Evolutionary conservation across 2,797 vertebrate genomes (phyloP).

Genomic region (Coranthus polyacanthus): DNA sequence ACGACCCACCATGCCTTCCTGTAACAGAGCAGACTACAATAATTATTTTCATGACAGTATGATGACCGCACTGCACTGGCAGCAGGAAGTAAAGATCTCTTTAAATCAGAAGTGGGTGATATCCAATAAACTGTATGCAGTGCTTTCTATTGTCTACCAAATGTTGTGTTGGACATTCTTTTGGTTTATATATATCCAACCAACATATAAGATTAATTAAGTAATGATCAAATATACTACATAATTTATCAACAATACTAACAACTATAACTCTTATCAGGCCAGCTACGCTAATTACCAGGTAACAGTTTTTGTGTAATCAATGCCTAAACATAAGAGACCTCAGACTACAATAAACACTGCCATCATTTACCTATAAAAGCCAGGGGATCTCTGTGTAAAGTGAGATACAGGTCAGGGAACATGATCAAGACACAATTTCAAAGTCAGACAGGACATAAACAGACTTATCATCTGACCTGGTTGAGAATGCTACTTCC

Average conservation of each 20-base stretch:
- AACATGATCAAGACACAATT: slow-evolving; percentile 44
- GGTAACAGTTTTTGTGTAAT: not conserved
- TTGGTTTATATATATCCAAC: not conserved
- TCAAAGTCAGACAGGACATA: slow-evolving; percentile 49
- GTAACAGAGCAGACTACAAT: slow-evolving; percentile 13
- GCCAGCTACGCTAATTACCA: not conserved
- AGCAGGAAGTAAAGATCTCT: not conserved
- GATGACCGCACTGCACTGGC: not conserved
- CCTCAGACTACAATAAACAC: not conserved
- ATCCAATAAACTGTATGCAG: not conserved
- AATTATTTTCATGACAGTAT: slow-evolving; percentile 14
- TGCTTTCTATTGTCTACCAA: not conserved
- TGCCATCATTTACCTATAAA: not conserved
- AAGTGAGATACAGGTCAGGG: slow-evolving; percentile 10
- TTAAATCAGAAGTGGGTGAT: slow-evolving; percentile 2
- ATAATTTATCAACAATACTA: no score
- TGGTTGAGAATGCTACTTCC: slow-evolving; percentile 4
- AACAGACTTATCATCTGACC: not conserved
- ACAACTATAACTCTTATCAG: not conserved
- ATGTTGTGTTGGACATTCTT: not conserved
- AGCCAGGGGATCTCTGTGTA: not conserved
- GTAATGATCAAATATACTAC: not conserved
- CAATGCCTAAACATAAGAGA: not conserved
- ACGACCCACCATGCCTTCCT: slow-evolving; percentile 33
- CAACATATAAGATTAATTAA: not conserved